phyloP scores from a whole-genome alignment of 2,797 vertebrate genomes.

The Alectoris magna region DNA sequence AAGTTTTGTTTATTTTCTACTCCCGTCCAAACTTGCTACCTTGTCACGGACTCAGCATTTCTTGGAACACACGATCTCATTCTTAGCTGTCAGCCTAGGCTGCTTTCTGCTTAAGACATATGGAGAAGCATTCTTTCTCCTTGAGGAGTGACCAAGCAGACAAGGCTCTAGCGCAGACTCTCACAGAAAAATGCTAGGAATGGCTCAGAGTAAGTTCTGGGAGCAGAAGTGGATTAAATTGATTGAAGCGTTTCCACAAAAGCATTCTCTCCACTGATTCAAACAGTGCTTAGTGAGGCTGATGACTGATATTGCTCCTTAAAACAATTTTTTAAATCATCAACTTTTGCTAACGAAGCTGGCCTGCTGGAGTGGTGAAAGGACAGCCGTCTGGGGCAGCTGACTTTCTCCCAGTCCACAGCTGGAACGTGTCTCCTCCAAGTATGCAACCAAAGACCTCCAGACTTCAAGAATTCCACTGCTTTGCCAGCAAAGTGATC shows the following conservation, averaged over 20 bases:
- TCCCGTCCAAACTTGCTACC: background rate
- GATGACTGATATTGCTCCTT: background rate
- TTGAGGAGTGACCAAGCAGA: constrained; percentile 55
- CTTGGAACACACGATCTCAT: constrained; percentile 32
- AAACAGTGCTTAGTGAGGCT: background rate
- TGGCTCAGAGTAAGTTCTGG: background rate
- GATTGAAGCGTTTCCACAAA: background rate
- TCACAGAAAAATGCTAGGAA: background rate
- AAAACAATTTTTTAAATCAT: background rate
- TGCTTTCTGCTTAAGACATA: constrained; percentile 65
- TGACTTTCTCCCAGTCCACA: background rate
- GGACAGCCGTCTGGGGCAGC: background rate
- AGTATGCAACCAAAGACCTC: background rate
- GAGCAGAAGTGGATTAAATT: background rate
- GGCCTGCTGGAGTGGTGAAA: background rate
- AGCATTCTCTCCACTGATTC: background rate
- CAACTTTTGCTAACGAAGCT: background rate
- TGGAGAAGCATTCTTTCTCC: constrained; percentile 49
- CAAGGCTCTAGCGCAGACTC: background rate
- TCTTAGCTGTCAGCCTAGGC: constrained; percentile 42
- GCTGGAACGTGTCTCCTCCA: background rate
- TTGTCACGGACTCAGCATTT: constrained; percentile 34
- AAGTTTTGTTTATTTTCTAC: background rate
- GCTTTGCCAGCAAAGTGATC: constrained; percentile 41
- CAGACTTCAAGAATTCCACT: constrained; percentile 33